Evolutionary conservation across 2,797 vertebrate species (phyloP).

Genomic region (Carduelis carduelis): DNA sequence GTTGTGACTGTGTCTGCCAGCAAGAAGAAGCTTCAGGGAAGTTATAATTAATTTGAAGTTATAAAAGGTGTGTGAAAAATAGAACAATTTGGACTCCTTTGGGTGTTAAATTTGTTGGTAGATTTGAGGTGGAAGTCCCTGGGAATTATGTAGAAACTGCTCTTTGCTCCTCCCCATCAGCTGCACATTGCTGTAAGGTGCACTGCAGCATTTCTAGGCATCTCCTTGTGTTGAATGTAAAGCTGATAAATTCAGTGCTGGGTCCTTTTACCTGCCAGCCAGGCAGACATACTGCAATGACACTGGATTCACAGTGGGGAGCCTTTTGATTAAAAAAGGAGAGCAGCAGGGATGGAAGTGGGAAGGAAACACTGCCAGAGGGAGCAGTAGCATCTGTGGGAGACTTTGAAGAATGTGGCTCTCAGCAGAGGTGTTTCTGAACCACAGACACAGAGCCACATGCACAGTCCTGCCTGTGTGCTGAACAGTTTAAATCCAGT

Average conservation of each 20-base stretch:
- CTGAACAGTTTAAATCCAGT: neutral
- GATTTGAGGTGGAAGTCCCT: neutral
- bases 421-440: neutral
- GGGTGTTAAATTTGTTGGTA: neutral
- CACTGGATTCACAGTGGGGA: neutral
- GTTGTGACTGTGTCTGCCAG: fast-evolving
- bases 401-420: neutral
- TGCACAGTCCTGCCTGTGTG: neutral
- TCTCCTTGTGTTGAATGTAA: neutral
- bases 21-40: neutral
- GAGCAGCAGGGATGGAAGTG: neutral
- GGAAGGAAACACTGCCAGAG: fast-evolving
- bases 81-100: neutral
- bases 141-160: neutral
- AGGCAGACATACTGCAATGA: neutral
- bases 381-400: neutral
- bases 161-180: neutral
- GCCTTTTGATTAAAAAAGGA: neutral
- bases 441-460: neutral
- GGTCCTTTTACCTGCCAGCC: neutral
- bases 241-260: neutral
- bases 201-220: fast-evolving
- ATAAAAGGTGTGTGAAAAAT: neutral
- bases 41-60: neutral
- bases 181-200: neutral